Percentiles rank a stretch among this genome's conserved stretches.
Conservation (phyloP, 2,888 invertebrate genomes). For the Coleophora flavipennella region DNA sequence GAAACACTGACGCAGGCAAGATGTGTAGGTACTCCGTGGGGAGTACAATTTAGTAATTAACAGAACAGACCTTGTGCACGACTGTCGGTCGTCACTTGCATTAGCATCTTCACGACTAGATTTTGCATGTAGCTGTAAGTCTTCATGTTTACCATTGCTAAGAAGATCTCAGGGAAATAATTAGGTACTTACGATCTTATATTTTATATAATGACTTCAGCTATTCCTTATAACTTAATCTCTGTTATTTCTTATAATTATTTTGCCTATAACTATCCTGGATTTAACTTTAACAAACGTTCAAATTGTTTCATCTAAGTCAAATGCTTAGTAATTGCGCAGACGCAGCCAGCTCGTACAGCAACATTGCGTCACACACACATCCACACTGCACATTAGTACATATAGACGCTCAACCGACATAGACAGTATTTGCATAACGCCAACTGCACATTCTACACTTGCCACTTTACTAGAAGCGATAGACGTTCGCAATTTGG, state of each 20-base stretch:
- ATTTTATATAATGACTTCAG: too few relatives aligned
- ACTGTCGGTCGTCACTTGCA: constrained; percentile 1
- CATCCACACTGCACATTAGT: constrained; percentile 6
- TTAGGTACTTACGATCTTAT: too few relatives aligned
- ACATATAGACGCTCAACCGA: constrained; percentile 14
- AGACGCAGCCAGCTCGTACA: constrained; percentile 7
- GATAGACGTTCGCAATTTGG: too few relatives aligned
- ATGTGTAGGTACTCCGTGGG: too few relatives aligned
- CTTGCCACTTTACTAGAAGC: neutral
- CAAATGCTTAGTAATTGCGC: constrained; percentile 2
- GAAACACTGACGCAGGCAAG: too few relatives aligned
- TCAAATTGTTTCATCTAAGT: too few relatives aligned
- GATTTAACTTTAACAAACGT: too few relatives aligned
- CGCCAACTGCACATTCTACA: constrained; percentile 26
- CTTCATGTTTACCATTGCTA: too few relatives aligned
- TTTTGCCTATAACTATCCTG: too few relatives aligned
- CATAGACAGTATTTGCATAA: constrained; percentile 27
- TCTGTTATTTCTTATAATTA: too few relatives aligned
- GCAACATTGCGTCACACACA: constrained; percentile 16
- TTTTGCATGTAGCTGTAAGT: neutral
- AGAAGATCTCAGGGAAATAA: too few relatives aligned
- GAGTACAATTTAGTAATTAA: constrained; percentile 31
- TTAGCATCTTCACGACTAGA: constrained; percentile 8
- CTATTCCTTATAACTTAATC: too few relatives aligned
- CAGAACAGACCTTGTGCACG: constrained; percentile 22